Conservation (phyloP, 2,888 invertebrate genomes). For the Tiliacea citrago region DNA sequence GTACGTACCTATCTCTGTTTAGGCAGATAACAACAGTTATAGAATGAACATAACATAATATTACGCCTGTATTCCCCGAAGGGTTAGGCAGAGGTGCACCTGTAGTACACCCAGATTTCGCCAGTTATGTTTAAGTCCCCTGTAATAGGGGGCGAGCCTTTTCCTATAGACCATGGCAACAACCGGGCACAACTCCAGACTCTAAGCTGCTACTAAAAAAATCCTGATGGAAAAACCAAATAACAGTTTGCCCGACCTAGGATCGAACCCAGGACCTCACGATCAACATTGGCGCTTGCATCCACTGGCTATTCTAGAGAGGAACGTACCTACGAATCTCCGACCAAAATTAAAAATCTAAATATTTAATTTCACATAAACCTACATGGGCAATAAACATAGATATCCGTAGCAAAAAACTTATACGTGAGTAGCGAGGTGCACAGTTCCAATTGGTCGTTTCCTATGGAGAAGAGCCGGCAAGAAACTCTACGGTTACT, state of each 20-base stretch:
- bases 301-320: too few species aligned
- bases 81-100: not conserved
- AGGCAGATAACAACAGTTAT: slow-evolving; percentile 4
- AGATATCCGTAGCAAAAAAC: too few species aligned
- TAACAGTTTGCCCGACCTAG: not conserved
- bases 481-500: too few species aligned
- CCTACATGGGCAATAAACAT: too few species aligned
- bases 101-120: too few species aligned
- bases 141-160: not conserved
- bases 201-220: not conserved
- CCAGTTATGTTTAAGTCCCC: not conserved
- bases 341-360: too few species aligned
- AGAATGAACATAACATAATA: not conserved
- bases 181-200: not conserved
- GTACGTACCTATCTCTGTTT: slow-evolving; percentile 18
- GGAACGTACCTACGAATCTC: too few species aligned
- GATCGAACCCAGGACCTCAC: not conserved
- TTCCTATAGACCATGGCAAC: not conserved
- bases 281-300: not conserved
- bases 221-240: too few species aligned
- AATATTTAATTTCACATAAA: too few species aligned
- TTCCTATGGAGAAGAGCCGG: too few species aligned
- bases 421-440: too few species aligned
- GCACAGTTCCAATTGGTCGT: too few species aligned
- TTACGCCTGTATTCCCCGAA: not conserved